phyloP scores from a whole-genome alignment of 2,797 vertebrate species.

The Darevskia mixta region DNA sequence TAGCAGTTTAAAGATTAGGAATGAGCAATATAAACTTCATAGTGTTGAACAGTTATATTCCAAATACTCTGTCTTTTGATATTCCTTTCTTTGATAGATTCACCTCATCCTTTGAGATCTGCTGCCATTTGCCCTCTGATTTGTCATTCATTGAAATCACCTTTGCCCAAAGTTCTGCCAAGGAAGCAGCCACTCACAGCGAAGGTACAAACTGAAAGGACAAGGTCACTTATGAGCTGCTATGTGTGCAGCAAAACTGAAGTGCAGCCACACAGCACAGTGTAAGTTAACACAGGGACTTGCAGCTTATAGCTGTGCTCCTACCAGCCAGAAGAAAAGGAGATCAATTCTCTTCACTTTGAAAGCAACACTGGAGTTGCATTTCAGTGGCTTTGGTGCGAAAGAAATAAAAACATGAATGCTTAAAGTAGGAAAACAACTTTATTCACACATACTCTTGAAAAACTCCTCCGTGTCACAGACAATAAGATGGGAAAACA shows the following conservation, averaged over 20 bases:
- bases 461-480: neutral
- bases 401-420: neutral
- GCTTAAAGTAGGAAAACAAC: neutral
- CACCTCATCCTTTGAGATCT: neutral
- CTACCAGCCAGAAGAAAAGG: neutral
- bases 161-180: neutral
- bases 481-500: neutral
- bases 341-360: slow-evolving; percentile 16
- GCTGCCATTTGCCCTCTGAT: neutral
- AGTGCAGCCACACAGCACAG: neutral
- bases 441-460: neutral
- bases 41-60: neutral
- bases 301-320: neutral
- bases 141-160: neutral
- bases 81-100: neutral
- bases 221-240: neutral
- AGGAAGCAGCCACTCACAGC: neutral
- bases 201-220: neutral
- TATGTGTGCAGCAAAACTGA: neutral
- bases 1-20: neutral
- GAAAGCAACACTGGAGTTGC: neutral
- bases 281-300: neutral
- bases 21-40: neutral
- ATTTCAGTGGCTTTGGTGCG: neutral
- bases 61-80: neutral